phyloP scores from a whole-genome alignment of 2,113 vertebrate species.

The Tamias sibiricus region DNA sequence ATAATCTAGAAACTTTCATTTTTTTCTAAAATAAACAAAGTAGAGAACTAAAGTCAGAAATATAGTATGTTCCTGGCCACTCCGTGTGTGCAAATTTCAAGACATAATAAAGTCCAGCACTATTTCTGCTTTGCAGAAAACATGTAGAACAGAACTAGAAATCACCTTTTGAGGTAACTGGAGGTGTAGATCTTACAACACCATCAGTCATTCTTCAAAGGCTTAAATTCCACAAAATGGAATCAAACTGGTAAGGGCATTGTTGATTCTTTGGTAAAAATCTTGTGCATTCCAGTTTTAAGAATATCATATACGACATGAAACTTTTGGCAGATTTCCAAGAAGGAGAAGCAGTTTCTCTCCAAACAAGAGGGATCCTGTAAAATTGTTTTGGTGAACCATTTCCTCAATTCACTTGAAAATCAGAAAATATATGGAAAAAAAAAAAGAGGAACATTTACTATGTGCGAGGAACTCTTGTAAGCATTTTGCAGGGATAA shows the following conservation, averaged over 20 bases:
- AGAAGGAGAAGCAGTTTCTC: slow-evolving; percentile 18
- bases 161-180: background rate
- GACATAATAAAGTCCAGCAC: background rate
- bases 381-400: background rate
- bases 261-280: slow-evolving; percentile 9
- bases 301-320: background rate
- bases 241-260: background rate
- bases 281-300: background rate
- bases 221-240: slow-evolving; percentile 4
- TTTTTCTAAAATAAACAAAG: slow-evolving; percentile 14
- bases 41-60: background rate
- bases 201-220: background rate
- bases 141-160: background rate
- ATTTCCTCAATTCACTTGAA: background rate
- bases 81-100: background rate
- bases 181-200: background rate
- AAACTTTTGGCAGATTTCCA: background rate
- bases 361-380: background rate
- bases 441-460: background rate
- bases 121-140: background rate
- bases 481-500: background rate
- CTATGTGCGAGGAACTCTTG: background rate
- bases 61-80: background rate
- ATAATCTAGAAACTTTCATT: background rate
- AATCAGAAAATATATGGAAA: background rate